Conservation (phyloP, 2,113 vertebrate species). For the Cinclus mexicanus region DNA sequence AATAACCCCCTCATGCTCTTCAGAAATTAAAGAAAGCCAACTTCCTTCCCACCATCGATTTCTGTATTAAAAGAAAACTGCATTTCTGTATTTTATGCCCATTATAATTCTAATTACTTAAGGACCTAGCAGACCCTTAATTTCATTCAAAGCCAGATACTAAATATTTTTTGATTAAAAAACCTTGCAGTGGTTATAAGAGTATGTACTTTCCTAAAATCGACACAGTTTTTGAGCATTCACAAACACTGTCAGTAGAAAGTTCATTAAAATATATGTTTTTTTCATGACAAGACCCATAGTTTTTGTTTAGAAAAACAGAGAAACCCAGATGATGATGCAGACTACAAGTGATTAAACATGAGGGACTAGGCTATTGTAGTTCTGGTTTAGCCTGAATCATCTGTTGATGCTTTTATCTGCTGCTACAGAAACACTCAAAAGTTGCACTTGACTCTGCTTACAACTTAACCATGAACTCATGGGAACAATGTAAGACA, state of each 20-base stretch:
- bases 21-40: not conserved
- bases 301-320: not conserved
- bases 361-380: too few species aligned
- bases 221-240: not conserved
- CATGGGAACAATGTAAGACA: not conserved
- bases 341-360: not conserved
- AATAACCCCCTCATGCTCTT: not conserved
- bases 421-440: not conserved
- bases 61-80: not conserved
- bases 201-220: not conserved
- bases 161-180: not conserved
- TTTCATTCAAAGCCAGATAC: not conserved
- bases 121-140: not conserved
- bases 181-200: accelerated
- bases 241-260: not conserved
- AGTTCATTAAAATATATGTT: not conserved
- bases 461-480: not conserved
- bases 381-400: not conserved
- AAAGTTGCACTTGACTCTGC: not conserved
- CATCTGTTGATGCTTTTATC: not conserved
- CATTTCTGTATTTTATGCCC: accelerated
- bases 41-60: not conserved
- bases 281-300: not conserved
- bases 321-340: not conserved
- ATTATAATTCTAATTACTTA: not conserved